Base-by-base conservation (phyloP, 2,888 invertebrate species). In the Heliconius hortense region DNA sequence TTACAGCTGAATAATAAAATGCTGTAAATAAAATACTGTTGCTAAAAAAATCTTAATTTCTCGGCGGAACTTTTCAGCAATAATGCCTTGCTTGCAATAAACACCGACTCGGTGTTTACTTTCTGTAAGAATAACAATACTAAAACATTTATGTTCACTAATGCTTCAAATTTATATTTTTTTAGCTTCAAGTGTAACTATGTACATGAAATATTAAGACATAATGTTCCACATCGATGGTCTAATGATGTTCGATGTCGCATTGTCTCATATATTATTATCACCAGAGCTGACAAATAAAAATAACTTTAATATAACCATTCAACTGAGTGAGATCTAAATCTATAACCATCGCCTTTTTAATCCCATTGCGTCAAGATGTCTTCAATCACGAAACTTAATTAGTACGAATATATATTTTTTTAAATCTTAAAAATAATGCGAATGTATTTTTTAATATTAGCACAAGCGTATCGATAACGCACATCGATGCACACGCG, bases 401-500 rank as follows among this genome's bases (percentile, higher is more conserved):
- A 18, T 48, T 48, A 48, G 18, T 48, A 48, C 4, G 43, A 18
- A 48, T 48, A 48, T 48, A 48, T 2, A n/a, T 7, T 18, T 18
- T 18, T 18, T 18, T 48, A 48, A 48, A 48, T 48, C 56, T 10
- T 53, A 56, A 56, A 56, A 53, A 56, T n/a, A n/a, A n/a, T n/a
- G 10, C n/a, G 10, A 56, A n/a, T 10, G 1, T 56, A 56, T 3
- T 56, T n/a, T 56, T n/a, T n/a, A 56, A n/a, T 56, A 56, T 15
- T 18, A 62, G 26, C 39, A 1, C 13, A 43, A 64, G 10, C 53
- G 48, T 72, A 64, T 78, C 76, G 78, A 79, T 18, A 59, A 13
- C n/a, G n/a, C n/a, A n/a, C n/a, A n/a, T n/a, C n/a, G n/a, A 10
- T 2, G 15, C 18, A 10, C 21, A 18, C 8, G 4, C 86, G 80